Conservation (phyloP, 1,140 invertebrate genomes). For the Meteorus sp. region DNA sequence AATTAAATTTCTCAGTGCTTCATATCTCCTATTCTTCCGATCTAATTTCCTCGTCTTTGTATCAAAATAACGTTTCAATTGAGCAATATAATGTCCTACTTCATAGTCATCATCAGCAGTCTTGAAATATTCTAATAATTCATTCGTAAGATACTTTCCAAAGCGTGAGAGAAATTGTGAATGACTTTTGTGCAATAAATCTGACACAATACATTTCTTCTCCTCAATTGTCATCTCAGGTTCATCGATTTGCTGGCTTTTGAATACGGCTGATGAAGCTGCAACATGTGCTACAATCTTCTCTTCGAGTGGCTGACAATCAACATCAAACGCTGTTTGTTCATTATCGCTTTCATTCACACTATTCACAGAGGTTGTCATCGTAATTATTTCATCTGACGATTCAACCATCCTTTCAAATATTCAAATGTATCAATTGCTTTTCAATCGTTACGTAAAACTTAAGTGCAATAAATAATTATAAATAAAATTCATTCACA, state of each 20-base stretch:
- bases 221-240: constrained; percentile 29
- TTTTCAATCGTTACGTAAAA: no score
- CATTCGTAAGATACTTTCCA: constrained; percentile 68
- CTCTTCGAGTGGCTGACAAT: constrained; percentile 20
- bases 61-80: constrained; percentile 63
- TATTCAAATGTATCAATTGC: background rate
- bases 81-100: constrained; percentile 63
- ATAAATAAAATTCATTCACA: no score
- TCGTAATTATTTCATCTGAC: no score
- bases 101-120: constrained; percentile 60
- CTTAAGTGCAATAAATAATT: no score
- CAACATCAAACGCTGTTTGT: background rate
- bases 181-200: constrained; percentile 68
- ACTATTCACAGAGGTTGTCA: no score
- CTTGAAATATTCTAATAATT: constrained; percentile 72
- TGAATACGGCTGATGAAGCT: constrained; percentile 60
- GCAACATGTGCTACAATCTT: constrained; percentile 38
- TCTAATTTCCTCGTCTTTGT: constrained; percentile 60
- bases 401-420: background rate
- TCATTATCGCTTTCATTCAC: background rate
- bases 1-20: constrained; percentile 77
- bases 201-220: constrained; percentile 60
- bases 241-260: constrained; percentile 74
- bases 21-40: constrained; percentile 79
- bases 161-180: constrained; percentile 75